Conservation (phyloP, 2,888 invertebrate genomes). For the Pollenia angustigena region DNA sequence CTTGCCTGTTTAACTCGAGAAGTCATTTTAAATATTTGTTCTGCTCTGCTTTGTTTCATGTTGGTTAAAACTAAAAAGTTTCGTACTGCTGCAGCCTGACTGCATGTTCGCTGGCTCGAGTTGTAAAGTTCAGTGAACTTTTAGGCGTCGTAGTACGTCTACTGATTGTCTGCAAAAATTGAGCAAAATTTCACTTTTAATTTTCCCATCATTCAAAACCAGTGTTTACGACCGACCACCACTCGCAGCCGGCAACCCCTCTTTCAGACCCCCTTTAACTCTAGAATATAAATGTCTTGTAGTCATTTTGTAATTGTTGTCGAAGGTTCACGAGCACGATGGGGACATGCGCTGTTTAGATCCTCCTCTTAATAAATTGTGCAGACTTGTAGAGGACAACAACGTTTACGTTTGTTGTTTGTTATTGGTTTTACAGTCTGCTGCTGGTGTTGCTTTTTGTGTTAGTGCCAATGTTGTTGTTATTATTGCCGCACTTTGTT, state of each 20-base stretch:
- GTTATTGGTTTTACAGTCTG: slow-evolving; percentile 68
- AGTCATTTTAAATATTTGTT: slow-evolving; percentile 19
- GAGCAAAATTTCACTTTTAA: slow-evolving; percentile 84
- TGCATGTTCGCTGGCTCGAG: neutral
- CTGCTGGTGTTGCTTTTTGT: slow-evolving; percentile 59
- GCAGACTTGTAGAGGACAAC: slow-evolving; percentile 67
- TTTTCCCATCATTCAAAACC: slow-evolving; percentile 80
- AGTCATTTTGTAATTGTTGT: slow-evolving; percentile 71
- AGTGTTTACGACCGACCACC: slow-evolving; percentile 51
- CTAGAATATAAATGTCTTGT: slow-evolving; percentile 19
- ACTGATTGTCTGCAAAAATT: slow-evolving; percentile 72
- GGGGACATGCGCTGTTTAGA: slow-evolving; percentile 72
- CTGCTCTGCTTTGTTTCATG: slow-evolving; percentile 7
- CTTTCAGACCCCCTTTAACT: neutral
- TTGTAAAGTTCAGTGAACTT: slow-evolving; percentile 69
- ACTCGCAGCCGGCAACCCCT: neutral
- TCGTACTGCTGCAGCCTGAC: slow-evolving; percentile 28
- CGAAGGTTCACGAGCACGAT: slow-evolving; percentile 78
- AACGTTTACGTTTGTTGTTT: slow-evolving; percentile 75
- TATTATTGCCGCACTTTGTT: slow-evolving; percentile 74
- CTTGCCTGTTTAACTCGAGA: slow-evolving; percentile 30
- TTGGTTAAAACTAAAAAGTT: neutral
- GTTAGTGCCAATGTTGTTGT: slow-evolving; percentile 67
- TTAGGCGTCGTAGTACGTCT: slow-evolving; percentile 73
- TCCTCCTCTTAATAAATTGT: slow-evolving; percentile 57